These are phyloP conservation scores for Azemiops feae DNA, from an alignment of 2,113 vertebrate genomes.

Conservation along the genomic window DNA sequence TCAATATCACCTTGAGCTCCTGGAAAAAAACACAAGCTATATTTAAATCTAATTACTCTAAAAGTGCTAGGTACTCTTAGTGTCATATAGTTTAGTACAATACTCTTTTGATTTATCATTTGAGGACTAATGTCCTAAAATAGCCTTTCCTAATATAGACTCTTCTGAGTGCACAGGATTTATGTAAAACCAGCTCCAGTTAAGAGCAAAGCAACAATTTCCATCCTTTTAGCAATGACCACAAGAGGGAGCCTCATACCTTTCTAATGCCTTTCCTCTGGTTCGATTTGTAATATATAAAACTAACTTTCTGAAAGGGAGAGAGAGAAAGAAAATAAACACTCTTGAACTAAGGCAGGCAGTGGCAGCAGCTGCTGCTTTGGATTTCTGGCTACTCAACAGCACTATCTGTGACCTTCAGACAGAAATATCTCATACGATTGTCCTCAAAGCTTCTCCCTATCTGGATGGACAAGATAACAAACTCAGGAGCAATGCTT, in stretches of 20 bases:
- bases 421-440: slow-evolving; percentile 10
- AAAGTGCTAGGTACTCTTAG: background rate
- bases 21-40: background rate
- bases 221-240: background rate
- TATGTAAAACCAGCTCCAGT: background rate
- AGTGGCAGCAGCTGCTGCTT: background rate
- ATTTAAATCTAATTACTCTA: background rate
- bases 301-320: background rate
- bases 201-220: background rate
- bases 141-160: background rate
- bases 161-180: background rate
- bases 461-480: background rate
- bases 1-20: background rate
- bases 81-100: background rate
- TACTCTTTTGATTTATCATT: background rate
- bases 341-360: background rate
- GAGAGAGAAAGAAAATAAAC: background rate
- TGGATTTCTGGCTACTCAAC: background rate
- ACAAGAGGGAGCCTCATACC: background rate
- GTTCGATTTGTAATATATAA: background rate
- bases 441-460: background rate
- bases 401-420: background rate
- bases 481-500: background rate
- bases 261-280: background rate
- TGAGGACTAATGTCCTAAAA: background rate